Evolutionary conservation across 2,797 vertebrate genomes (phyloP).

Genomic region (Gymnoscopelus microlampas): DNA sequence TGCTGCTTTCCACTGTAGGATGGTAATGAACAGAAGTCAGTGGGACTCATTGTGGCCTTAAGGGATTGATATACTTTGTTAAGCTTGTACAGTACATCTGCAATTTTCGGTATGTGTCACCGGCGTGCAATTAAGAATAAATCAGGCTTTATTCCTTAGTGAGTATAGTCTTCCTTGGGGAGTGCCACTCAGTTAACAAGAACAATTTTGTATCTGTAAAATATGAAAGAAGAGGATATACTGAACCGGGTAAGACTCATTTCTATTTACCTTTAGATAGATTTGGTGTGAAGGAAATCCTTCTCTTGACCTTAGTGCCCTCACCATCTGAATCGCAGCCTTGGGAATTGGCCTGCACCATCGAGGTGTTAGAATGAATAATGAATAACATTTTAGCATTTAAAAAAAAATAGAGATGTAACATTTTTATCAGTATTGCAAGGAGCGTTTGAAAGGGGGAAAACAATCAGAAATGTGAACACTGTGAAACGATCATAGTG

Average conservation of each 20-base stretch:
- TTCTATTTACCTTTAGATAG: slow-evolving; percentile 85
- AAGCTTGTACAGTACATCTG: too few relatives aligned
- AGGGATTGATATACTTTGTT: too few relatives aligned
- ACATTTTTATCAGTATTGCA: slow-evolving; percentile 10
- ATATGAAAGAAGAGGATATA: background rate
- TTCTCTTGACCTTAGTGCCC: slow-evolving; percentile 84
- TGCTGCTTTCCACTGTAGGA: slow-evolving; percentile 71
- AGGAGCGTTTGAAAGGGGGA: background rate
- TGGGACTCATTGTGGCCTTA: slow-evolving; percentile 49
- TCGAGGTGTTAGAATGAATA: background rate
- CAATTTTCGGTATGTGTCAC: too few relatives aligned
- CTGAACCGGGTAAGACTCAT: background rate
- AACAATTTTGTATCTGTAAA: slow-evolving; percentile 20
- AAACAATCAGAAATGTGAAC: background rate
- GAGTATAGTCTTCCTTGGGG: slow-evolving; percentile 25
- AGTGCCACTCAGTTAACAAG: slow-evolving; percentile 36
- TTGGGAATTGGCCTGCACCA: slow-evolving; percentile 81
- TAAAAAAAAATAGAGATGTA: slow-evolving; percentile 13
- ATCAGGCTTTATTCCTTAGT: slow-evolving; percentile 21
- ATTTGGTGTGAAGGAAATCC: slow-evolving; percentile 92
- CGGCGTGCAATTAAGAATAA: too few relatives aligned
- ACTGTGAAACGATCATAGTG: background rate
- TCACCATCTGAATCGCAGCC: slow-evolving; percentile 85
- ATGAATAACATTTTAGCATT: too few relatives aligned
- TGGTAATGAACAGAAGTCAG: slow-evolving; percentile 60